Evolutionary conservation across 2,888 invertebrate genomes (phyloP).

Genomic region (Ariolimax columbianus): DNA sequence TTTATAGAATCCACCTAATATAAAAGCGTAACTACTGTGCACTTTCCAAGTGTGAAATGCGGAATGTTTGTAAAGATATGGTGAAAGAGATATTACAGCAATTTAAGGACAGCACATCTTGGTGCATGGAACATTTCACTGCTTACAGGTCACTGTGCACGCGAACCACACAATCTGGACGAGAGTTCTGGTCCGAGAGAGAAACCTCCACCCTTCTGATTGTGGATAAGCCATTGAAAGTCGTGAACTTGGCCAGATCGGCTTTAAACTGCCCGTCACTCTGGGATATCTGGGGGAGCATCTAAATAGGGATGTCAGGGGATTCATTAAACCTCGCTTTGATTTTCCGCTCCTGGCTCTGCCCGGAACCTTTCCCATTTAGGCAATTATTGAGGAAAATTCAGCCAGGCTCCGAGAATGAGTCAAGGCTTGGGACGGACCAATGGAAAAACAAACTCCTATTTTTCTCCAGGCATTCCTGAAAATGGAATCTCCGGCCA

Average conservation of each 20-base stretch:
- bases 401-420: background rate
- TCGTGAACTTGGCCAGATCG: background rate
- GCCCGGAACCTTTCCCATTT: constrained; percentile 20
- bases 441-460: constrained; percentile 34
- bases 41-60: too few species aligned
- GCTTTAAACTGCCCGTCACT: constrained; percentile 11
- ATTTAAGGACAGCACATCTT: too few species aligned
- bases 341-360: constrained; percentile 1
- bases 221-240: background rate
- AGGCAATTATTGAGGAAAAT: constrained; percentile 39
- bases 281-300: constrained; percentile 6
- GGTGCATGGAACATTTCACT: background rate
- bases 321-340: constrained; percentile 44
- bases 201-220: background rate
- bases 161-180: background rate
- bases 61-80: too few species aligned
- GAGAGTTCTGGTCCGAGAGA: background rate
- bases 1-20: too few species aligned
- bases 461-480: background rate
- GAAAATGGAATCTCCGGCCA: constrained; percentile 24
- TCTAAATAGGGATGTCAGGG: constrained; percentile 42
- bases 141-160: background rate
- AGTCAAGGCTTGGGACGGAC: constrained; percentile 7
- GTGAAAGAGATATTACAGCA: too few species aligned
- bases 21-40: too few species aligned